A percentile compares a stretch with the other conserved stretches of the same genome.
Conservation (phyloP, 2,888 invertebrate species). For the Clunio marinus region DNA sequence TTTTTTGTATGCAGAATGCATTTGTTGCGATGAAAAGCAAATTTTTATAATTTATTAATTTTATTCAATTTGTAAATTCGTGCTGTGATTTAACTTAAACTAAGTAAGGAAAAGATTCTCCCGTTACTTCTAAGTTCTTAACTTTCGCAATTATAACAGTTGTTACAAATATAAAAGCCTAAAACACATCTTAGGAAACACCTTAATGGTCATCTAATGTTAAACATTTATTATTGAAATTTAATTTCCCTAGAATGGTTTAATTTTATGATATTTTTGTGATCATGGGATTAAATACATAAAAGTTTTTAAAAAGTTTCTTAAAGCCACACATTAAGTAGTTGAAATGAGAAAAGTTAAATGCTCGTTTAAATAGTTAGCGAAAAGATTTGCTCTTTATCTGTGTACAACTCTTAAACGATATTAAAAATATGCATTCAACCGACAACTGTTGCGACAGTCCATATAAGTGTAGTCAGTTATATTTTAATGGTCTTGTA, state of each 20-base stretch:
- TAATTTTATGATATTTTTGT: background rate
- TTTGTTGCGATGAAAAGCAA: conserved; percentile 4
- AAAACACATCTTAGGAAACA: too few species aligned
- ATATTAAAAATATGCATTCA: background rate
- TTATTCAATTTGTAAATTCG: background rate
- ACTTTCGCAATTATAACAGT: too few species aligned
- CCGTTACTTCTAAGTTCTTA: too few species aligned
- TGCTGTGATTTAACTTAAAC: too few species aligned
- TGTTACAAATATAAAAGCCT: too few species aligned
- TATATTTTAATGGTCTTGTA: conserved; percentile 35
- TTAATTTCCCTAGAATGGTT: background rate
- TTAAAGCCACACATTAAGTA: background rate
- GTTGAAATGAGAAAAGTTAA: too few species aligned
- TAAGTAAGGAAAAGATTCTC: too few species aligned
- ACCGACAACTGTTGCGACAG: background rate
- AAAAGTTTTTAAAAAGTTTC: background rate
- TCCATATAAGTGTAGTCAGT: conserved; percentile 35
- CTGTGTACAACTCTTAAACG: too few species aligned
- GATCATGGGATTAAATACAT: too few species aligned
- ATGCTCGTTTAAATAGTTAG: too few species aligned
- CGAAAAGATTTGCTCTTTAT: too few species aligned
- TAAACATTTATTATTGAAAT: background rate
- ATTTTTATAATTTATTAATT: conserved; percentile 25
- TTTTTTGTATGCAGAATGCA: background rate
- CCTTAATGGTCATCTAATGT: background rate